Evolutionary conservation across 2,113 vertebrate species (phyloP).

Genomic region (Pelecanus crispus): DNA sequence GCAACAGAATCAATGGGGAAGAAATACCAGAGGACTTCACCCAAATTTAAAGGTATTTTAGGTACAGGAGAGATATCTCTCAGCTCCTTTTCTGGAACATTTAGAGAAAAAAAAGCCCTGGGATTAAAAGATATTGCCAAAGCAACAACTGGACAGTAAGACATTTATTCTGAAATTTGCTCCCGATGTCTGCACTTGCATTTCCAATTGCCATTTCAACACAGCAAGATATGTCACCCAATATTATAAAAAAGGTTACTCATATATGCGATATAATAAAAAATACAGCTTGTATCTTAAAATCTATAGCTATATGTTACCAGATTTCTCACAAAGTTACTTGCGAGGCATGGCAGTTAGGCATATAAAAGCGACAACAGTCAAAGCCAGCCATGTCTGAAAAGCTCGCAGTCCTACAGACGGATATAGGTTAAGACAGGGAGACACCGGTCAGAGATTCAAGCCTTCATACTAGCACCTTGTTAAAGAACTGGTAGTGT

Average conservation of each 20-base stretch:
- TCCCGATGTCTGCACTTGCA: background rate
- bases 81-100: background rate
- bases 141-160: background rate
- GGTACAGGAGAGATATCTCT: background rate
- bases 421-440: background rate
- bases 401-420: background rate
- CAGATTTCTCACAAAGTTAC: background rate
- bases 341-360: background rate
- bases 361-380: background rate
- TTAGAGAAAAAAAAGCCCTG: background rate
- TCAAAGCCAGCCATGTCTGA: background rate
- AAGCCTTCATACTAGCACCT: background rate
- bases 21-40: background rate
- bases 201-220: background rate
- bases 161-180: background rate
- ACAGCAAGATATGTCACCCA: background rate
- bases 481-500: background rate
- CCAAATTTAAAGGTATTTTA: background rate
- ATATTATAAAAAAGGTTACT: background rate
- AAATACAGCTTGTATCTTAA: background rate
- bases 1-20: background rate
- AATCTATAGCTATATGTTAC: background rate
- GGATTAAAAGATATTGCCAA: background rate
- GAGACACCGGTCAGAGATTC: background rate
- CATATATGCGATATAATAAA: background rate